phyloP scores from a whole-genome alignment of 2,113 vertebrate species.

The Siphamia tubifer region DNA sequence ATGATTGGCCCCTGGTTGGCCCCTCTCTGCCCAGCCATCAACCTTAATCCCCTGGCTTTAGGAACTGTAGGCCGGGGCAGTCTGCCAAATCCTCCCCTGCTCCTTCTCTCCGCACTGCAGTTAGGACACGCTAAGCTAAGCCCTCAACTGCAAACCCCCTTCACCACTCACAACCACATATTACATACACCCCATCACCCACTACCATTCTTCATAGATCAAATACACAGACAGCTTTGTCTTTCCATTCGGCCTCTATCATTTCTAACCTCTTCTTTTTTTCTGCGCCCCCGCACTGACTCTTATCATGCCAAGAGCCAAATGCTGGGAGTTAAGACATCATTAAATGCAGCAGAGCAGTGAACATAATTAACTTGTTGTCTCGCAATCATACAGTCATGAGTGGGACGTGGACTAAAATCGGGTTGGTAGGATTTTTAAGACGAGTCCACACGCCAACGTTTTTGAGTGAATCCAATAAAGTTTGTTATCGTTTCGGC shows the following conservation, averaged over 20 bases:
- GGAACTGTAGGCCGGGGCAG: constrained; percentile 65
- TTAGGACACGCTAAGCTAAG: constrained; percentile 65
- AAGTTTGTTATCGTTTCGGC: no score
- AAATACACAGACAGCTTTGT: constrained; percentile 13
- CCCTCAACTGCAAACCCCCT: constrained; percentile 5
- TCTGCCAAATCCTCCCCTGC: constrained; percentile 68
- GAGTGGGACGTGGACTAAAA: background rate
- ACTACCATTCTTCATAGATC: constrained; percentile 37
- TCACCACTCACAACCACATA: constrained; percentile 44
- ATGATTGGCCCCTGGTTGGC: constrained; percentile 71
- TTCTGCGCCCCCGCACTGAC: background rate
- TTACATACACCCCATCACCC: constrained; percentile 48
- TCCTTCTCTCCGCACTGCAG: constrained; percentile 59
- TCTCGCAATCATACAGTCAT: constrained; percentile 8
- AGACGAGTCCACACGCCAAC: no score
- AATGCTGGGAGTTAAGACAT: constrained; percentile 31
- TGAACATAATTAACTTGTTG: constrained; percentile 27
- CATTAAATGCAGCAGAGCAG: constrained; percentile 5
- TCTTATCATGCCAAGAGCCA: constrained; percentile 4
- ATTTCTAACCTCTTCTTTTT: constrained; percentile 2
- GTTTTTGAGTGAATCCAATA: no score
- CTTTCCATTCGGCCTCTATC: background rate
- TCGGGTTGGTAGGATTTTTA: background rate
- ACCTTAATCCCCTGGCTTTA: constrained; percentile 76
- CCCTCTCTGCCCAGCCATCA: constrained; percentile 74